A percentile compares a stretch with the other conserved stretches of the same genome.
phyloP scores from a whole-genome alignment of 1,140 invertebrate genomes.

The Sycophila sp. region DNA sequence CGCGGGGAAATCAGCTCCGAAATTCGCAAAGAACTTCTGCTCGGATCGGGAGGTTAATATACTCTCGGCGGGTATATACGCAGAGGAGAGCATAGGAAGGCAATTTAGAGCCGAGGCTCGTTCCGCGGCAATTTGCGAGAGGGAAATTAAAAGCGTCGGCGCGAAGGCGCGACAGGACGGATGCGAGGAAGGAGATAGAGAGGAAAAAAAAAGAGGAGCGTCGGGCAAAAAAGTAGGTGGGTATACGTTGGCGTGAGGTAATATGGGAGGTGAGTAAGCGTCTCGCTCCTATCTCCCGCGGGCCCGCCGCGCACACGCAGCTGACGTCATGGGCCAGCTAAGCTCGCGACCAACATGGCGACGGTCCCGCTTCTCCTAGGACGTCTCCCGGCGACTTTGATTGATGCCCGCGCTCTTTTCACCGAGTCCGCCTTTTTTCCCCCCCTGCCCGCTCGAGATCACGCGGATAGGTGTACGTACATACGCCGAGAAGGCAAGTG shows the following conservation, averaged over 20 bases:
- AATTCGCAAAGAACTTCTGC: no score
- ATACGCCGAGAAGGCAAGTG: no score
- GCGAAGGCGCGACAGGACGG: neutral
- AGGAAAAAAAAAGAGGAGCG: neutral
- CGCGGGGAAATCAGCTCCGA: no score
- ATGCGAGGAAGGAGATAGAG: neutral
- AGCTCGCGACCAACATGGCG: neutral
- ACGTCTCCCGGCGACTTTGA: neutral
- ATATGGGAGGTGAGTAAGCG: slow-evolving; percentile 23
- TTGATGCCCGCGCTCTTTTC: neutral
- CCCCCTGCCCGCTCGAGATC: neutral
- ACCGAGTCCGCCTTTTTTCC: neutral
- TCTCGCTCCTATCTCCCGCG: neutral
- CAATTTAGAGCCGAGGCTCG: no score
- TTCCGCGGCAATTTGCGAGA: neutral
- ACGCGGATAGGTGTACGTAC: neutral
- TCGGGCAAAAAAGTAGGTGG: neutral
- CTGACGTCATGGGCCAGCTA: slow-evolving; percentile 3
- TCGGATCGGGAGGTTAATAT: no score
- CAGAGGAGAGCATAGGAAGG: no score
- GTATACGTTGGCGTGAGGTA: slow-evolving; percentile 24
- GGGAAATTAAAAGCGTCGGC: neutral
- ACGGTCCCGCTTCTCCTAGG: neutral
- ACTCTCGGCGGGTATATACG: no score
- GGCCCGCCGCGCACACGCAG: neutral